Percentiles rank a stretch among this genome's conserved stretches.
Evolutionary conservation across 1,140 invertebrate species (phyloP).

Genomic region (Nasonia longicornis): DNA sequence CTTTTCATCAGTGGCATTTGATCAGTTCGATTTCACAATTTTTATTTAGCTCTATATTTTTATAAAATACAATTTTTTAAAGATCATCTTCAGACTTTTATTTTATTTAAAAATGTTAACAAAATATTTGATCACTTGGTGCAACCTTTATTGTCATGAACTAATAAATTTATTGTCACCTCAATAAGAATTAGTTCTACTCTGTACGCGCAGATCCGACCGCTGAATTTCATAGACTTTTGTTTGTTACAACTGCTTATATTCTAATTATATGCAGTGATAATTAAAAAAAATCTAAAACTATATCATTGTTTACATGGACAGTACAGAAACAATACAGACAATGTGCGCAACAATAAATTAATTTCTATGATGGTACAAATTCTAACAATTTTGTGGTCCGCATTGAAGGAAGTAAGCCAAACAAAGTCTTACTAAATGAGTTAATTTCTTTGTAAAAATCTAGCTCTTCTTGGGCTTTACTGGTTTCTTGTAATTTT

Average conservation of each 20-base stretch:
- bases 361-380: not conserved
- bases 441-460: not conserved
- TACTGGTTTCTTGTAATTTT: conserved; percentile 49
- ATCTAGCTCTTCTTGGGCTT: conserved; percentile 44
- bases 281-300: not conserved
- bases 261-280: not conserved
- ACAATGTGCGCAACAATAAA: not conserved
- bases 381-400: not conserved
- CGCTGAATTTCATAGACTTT: too few species aligned
- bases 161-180: too few species aligned
- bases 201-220: too few species aligned
- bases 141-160: not conserved
- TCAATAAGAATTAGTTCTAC: too few species aligned
- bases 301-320: not conserved
- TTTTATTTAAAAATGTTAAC: not conserved
- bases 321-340: not conserved
- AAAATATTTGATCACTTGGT: not conserved
- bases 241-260: not conserved
- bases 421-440: not conserved
- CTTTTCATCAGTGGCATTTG: not conserved
- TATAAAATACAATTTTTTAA: not conserved
- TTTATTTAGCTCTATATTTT: not conserved
- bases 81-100: too few species aligned
- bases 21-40: not conserved
- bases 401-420: not conserved